Conservation (phyloP, 2,113 vertebrate genomes). For the Stictonetta naevosa region DNA sequence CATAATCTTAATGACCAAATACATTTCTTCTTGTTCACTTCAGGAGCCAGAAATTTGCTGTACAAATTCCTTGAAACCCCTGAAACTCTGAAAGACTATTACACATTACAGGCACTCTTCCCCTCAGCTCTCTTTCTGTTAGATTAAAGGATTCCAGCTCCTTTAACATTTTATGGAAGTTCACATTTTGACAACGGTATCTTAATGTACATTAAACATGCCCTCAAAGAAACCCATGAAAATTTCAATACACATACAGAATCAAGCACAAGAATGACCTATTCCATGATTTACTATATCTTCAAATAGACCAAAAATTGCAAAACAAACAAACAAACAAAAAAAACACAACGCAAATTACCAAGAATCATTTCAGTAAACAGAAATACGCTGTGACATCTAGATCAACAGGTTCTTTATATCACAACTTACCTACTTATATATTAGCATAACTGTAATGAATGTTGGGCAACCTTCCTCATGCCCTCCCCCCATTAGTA, state of each 20-base stretch:
- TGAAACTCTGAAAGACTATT: background rate
- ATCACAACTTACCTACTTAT: background rate
- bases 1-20: background rate
- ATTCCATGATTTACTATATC: background rate
- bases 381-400: background rate
- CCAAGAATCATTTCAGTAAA: background rate
- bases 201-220: background rate
- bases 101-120: background rate
- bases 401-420: background rate
- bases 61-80: background rate
- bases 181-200: background rate
- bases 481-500: background rate
- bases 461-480: background rate
- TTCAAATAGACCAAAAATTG: background rate
- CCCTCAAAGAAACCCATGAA: background rate
- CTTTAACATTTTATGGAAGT: background rate
- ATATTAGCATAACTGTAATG: background rate
- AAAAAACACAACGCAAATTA: background rate
- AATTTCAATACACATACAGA: background rate
- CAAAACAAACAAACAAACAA: background rate
- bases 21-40: fast-evolving
- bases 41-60: background rate
- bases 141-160: background rate
- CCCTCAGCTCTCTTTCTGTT: background rate
- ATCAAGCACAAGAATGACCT: background rate